A percentile compares a stretch with the other conserved stretches of the same genome.
Evolutionary conservation across 2,888 invertebrate species (phyloP).

Genomic region (Volucella zonaria): DNA sequence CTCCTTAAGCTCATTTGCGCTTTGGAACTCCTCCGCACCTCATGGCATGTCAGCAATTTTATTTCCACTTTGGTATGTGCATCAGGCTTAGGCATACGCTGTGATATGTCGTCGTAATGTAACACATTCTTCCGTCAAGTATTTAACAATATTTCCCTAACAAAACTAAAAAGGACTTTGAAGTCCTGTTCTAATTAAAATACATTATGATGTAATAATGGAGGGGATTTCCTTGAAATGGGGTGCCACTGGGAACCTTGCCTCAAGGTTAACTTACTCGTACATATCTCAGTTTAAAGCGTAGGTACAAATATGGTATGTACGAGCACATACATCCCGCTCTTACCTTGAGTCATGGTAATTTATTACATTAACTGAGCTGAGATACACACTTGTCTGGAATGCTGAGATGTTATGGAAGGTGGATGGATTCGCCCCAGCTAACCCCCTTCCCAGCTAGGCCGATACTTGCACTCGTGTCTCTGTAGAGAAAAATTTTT

Average conservation of each 20-base stretch:
- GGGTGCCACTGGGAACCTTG: neutral
- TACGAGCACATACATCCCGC: neutral
- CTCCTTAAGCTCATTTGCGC: slow-evolving; percentile 36
- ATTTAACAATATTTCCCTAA: slow-evolving; percentile 48
- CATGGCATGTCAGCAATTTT: slow-evolving; percentile 59
- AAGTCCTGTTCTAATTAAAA: slow-evolving; percentile 62
- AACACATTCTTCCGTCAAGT: slow-evolving; percentile 55
- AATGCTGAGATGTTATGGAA: slow-evolving; percentile 41
- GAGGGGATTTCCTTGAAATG: neutral
- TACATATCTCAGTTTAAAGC: neutral
- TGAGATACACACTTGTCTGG: slow-evolving; percentile 53
- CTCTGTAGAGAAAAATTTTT: slow-evolving; percentile 41
- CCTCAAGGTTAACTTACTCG: slow-evolving; percentile 37
- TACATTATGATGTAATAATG: slow-evolving; percentile 29
- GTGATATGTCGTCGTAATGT: slow-evolving; percentile 43
- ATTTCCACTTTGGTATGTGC: slow-evolving; percentile 47
- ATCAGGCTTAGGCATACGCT: slow-evolving; percentile 21
- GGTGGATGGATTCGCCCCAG: slow-evolving; percentile 34
- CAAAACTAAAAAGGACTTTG: slow-evolving; percentile 30
- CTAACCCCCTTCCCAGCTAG: slow-evolving; percentile 1
- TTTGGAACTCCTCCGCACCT: slow-evolving; percentile 8
- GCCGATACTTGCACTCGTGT: slow-evolving; percentile 3
- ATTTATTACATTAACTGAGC: slow-evolving; percentile 68
- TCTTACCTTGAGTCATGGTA: slow-evolving; percentile 25
- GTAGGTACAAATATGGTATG: neutral